These are phyloP conservation scores for Platycheirus rosarum DNA, from an alignment of 2,888 invertebrate species.

Conservation along the genomic window DNA sequence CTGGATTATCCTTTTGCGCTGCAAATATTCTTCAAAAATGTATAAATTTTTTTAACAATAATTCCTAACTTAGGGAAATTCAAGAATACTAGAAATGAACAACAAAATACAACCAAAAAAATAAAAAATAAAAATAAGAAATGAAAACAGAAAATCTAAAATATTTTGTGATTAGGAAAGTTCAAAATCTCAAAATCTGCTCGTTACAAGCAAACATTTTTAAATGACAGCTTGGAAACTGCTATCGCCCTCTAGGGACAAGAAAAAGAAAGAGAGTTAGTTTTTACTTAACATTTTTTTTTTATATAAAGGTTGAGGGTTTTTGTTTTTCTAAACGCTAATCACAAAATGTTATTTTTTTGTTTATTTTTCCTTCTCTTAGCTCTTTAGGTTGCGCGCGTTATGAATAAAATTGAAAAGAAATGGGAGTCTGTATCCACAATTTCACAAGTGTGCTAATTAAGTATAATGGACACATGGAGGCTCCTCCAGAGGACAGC, in stretches of 20 bases:
- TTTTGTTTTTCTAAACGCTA: slow-evolving; percentile 80
- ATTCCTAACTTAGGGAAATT: slow-evolving; percentile 11
- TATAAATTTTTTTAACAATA: slow-evolving; percentile 2
- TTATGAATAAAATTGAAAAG: slow-evolving; percentile 72
- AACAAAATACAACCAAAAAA: slow-evolving; percentile 18
- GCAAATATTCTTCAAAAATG: slow-evolving; percentile 8
- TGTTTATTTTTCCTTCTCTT: slow-evolving; percentile 83
- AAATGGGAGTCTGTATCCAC: slow-evolving; percentile 68
- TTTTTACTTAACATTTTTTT: slow-evolving; percentile 29
- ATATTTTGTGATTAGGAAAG: slow-evolving; percentile 73
- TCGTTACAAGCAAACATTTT: slow-evolving; percentile 7
- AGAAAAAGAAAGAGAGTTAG: slow-evolving; percentile 21
- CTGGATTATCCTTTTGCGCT: slow-evolving; percentile 78
- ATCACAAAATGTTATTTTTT: slow-evolving; percentile 82
- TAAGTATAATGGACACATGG: slow-evolving; percentile 68
- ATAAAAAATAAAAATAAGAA: slow-evolving; percentile 11
- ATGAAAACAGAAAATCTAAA: slow-evolving; percentile 34
- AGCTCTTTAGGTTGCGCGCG: slow-evolving; percentile 82
- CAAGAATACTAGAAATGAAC: slow-evolving; percentile 6
- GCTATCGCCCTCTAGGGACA: slow-evolving; percentile 28
- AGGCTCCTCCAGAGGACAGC: slow-evolving; percentile 72
- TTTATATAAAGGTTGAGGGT: slow-evolving; percentile 68
- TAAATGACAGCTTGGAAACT: slow-evolving; percentile 34
- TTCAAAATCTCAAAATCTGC: slow-evolving; percentile 34
- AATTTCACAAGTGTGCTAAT: slow-evolving; percentile 71